A percentile compares a stretch with the other conserved stretches of the same genome.
Conservation (phyloP, 2,888 invertebrate genomes). For the Notodonta ziczac region DNA sequence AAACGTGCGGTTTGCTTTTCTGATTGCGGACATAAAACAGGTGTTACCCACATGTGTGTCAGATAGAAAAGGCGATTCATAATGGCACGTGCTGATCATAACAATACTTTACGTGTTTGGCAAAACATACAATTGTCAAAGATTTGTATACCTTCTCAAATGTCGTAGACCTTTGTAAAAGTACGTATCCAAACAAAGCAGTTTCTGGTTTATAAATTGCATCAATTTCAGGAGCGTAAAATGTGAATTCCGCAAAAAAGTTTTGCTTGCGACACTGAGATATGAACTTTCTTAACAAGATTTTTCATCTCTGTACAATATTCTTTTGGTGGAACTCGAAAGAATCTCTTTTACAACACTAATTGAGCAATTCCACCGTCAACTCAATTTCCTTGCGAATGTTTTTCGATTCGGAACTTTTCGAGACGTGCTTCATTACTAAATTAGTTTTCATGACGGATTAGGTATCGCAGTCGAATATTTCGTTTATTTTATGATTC, state of each 20-base stretch:
- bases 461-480: conserved; percentile 21
- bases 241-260: conserved; percentile 2
- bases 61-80: too few species aligned
- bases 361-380: conserved; percentile 50
- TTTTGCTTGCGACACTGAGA: background rate
- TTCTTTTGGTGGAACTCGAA: conserved; percentile 26
- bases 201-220: background rate
- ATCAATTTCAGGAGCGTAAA: background rate
- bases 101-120: background rate
- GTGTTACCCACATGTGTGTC: background rate
- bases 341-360: conserved; percentile 38
- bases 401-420: conserved; percentile 43
- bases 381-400: conserved; percentile 50
- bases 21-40: background rate
- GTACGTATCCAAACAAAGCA: too few species aligned
- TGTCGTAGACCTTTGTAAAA: too few species aligned
- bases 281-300: conserved; percentile 22
- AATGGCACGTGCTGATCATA: background rate
- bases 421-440: conserved; percentile 38
- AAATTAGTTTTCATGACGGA: conserved; percentile 39
- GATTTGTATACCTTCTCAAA: too few species aligned
- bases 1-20: background rate
- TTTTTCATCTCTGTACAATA: conserved; percentile 16
- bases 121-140: too few species aligned
- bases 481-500: conserved; percentile 20